Percentiles rank a stretch among this genome's conserved stretches.
phyloP scores from a whole-genome alignment of 2,113 vertebrate species.

The Copsychus sechellarum region DNA sequence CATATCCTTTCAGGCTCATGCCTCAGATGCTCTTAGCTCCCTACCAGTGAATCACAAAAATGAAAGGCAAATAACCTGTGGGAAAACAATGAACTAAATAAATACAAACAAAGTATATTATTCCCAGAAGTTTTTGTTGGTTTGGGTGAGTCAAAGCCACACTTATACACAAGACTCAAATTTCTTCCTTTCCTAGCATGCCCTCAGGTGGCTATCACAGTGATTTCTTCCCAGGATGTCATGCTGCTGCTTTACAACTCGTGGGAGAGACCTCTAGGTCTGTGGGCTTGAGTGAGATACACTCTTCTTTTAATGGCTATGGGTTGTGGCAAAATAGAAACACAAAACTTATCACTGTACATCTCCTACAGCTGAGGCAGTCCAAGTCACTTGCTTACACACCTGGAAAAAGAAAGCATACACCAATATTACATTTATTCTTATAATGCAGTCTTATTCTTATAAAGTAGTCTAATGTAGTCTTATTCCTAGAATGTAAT shows the following conservation, averaged over 20 bases:
- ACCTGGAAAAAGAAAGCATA: neutral
- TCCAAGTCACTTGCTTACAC: neutral
- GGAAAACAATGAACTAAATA: accelerated
- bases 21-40: neutral
- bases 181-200: neutral
- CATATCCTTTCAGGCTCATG: accelerated
- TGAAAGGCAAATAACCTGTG: neutral
- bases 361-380: neutral
- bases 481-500: neutral
- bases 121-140: neutral
- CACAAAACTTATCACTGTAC: neutral
- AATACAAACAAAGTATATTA: neutral
- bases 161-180: neutral
- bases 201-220: neutral
- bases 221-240: neutral
- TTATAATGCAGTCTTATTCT: neutral
- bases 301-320: neutral
- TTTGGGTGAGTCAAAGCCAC: neutral
- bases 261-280: neutral
- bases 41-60: neutral
- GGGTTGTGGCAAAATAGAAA: neutral
- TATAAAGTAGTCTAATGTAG: neutral
- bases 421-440: neutral
- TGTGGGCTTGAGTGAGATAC: neutral
- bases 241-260: neutral